Percentiles rank a stretch among this genome's conserved stretches.
Evolutionary conservation across 30 jellyfish, hydroid and myxozoan species (phyloP).

Genomic region (Aurelia aurita): DNA sequence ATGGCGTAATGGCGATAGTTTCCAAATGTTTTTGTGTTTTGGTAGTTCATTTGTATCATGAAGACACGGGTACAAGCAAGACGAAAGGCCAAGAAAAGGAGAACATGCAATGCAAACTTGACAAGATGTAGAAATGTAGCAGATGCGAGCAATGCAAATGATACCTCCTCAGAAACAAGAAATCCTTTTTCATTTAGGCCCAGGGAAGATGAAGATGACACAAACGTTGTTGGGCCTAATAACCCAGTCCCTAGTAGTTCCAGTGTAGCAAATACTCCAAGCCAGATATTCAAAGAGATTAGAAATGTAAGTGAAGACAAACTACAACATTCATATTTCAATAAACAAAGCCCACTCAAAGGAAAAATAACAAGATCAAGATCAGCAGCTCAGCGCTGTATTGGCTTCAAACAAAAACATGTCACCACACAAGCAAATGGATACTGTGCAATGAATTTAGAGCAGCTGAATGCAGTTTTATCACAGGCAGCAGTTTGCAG

Average conservation of each 20-base stretch:
- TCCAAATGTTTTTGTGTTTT: too few species aligned
- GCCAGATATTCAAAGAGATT: neutral
- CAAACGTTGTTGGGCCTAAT: conserved; percentile 2
- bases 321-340: conserved; percentile 17
- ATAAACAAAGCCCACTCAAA: conserved; percentile 15
- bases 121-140: neutral
- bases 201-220: neutral
- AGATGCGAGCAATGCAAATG: neutral
- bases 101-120: conserved; percentile 18
- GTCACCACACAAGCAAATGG: too few species aligned
- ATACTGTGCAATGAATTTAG: too few species aligned
- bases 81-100: conserved; percentile 25
- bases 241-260: conserved; percentile 4
- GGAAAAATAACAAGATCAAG: conserved; percentile 13
- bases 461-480: too few species aligned
- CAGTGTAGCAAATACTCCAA: neutral
- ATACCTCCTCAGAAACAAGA: conserved; percentile 10
- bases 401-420: too few species aligned
- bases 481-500: conserved; percentile 29
- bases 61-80: conserved; percentile 16
- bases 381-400: too few species aligned
- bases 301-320: conserved; percentile 11
- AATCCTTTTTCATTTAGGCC: neutral
- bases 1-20: too few species aligned
- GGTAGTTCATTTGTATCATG: neutral